Conservation (phyloP, 1,140 invertebrate species). For the Oncopodura yosiiana region DNA sequence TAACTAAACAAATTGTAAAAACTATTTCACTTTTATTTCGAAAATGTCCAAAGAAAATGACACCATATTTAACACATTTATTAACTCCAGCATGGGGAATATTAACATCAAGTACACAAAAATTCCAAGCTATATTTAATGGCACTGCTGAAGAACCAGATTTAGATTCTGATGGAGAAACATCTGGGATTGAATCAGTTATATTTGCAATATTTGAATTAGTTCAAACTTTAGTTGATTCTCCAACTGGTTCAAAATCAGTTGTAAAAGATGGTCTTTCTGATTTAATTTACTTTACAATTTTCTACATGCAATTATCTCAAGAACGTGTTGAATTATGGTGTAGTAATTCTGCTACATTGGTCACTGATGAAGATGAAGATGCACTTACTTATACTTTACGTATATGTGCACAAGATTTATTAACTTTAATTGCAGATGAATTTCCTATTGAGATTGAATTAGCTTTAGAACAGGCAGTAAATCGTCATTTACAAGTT, state of each 20-base stretch:
- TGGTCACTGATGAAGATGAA: slow-evolving; percentile 69
- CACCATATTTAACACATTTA: slow-evolving; percentile 54
- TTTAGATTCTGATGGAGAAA: slow-evolving; percentile 48
- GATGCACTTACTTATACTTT: slow-evolving; percentile 59
- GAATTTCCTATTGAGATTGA: slow-evolving; percentile 54
- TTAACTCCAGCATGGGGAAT: slow-evolving; percentile 62
- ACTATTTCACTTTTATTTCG: slow-evolving; percentile 54
- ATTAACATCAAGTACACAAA: slow-evolving; percentile 56
- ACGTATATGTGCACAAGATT: slow-evolving; percentile 62
- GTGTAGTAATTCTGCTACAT: slow-evolving; percentile 59
- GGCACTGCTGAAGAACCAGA: slow-evolving; percentile 45
- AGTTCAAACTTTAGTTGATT: slow-evolving; percentile 24
- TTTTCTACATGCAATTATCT: slow-evolving; percentile 68
- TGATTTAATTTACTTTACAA: slow-evolving; percentile 63
- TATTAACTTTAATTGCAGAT: slow-evolving; percentile 48
- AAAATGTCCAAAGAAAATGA: slow-evolving; percentile 56
- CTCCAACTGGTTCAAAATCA: slow-evolving; percentile 3
- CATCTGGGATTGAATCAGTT: slow-evolving; percentile 56
- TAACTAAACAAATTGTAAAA: slow-evolving; percentile 64
- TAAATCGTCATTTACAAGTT: slow-evolving; percentile 52
- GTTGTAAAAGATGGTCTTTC: slow-evolving; percentile 55
- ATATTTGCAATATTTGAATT: slow-evolving; percentile 71
- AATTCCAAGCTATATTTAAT: slow-evolving; percentile 52
- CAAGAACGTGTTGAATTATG: slow-evolving; percentile 52
- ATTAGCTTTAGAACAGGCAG: slow-evolving; percentile 51